Conservation (phyloP, 2,888 invertebrate genomes). For the Cryptophagus acutangulus region DNA sequence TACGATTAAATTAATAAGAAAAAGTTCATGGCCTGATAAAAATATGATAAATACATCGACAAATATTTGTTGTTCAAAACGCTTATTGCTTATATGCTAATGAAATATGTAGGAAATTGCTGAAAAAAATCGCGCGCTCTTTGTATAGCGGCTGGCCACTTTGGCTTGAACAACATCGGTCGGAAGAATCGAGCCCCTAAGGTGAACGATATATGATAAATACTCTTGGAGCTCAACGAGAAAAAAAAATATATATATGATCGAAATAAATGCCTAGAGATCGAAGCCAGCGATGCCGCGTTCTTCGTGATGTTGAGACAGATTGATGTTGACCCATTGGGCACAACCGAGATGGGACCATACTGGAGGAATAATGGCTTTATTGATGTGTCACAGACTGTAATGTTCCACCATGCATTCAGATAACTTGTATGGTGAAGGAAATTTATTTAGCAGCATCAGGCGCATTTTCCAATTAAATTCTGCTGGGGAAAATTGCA, state of each 20-base stretch:
- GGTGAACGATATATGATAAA: conserved; percentile 42
- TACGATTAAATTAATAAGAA: conserved; percentile 26
- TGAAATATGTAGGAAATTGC: too few species aligned
- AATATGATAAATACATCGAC: too few species aligned
- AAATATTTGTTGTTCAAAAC: too few species aligned
- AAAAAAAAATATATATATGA: conserved; percentile 38
- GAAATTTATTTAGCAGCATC: too few species aligned
- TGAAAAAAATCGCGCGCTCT: too few species aligned
- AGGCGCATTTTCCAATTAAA: background rate
- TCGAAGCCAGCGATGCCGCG: conserved; percentile 33
- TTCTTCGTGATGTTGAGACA: conserved; percentile 33
- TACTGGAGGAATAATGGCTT: conserved; percentile 34
- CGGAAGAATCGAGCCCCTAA: conserved; percentile 26
- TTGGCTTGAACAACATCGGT: conserved; percentile 29
- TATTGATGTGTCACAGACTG: conserved; percentile 36
- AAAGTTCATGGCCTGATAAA: conserved; percentile 21
- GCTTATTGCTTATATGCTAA: too few species aligned
- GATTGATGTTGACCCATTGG: conserved; percentile 19
- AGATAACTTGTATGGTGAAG: conserved; percentile 13
- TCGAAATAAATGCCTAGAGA: conserved; percentile 41
- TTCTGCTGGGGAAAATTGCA: background rate
- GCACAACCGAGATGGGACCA: conserved; percentile 26
- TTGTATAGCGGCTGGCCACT: conserved; percentile 25
- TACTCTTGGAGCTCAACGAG: too few species aligned
- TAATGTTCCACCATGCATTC: conserved; percentile 17